phyloP scores from a whole-genome alignment of 2,888 invertebrate genomes.

The Plagiodera versicolora region DNA sequence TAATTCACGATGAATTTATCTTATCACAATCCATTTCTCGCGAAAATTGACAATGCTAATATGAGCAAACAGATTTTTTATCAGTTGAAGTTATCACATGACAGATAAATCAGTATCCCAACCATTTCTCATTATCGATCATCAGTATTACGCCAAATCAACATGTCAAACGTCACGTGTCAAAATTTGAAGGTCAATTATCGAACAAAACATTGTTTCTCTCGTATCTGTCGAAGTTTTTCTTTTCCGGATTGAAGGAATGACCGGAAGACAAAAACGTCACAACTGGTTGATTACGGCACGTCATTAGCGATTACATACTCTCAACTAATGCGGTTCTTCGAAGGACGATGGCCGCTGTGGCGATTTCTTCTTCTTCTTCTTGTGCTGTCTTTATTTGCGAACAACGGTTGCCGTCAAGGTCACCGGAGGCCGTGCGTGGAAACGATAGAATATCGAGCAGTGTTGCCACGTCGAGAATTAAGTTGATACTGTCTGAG shows the following conservation, averaged over 20 bases:
- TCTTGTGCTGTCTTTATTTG: slow-evolving; percentile 5
- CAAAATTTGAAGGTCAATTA: slow-evolving; percentile 9
- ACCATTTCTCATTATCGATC: too few relatives aligned
- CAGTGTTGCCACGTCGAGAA: slow-evolving; percentile 8
- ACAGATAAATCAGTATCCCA: too few relatives aligned
- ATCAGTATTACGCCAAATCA: too few relatives aligned
- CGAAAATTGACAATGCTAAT: too few relatives aligned
- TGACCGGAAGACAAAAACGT: slow-evolving; percentile 16
- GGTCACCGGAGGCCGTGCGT: slow-evolving; percentile 38
- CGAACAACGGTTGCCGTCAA: slow-evolving; percentile 33
- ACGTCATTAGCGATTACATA: slow-evolving; percentile 29
- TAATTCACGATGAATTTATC: too few relatives aligned
- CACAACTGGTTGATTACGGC: slow-evolving; percentile 23
- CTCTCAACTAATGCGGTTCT: slow-evolving; percentile 18
- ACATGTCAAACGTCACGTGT: neutral
- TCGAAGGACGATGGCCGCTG: slow-evolving; percentile 1
- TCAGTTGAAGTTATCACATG: too few relatives aligned
- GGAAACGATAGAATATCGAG: slow-evolving; percentile 12
- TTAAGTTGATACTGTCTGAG: too few relatives aligned
- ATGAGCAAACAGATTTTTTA: too few relatives aligned
- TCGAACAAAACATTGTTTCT: too few relatives aligned
- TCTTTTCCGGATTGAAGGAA: slow-evolving; percentile 31
- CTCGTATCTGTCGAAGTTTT: neutral
- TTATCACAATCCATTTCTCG: too few relatives aligned
- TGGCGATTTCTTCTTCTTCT: neutral